Conservation (phyloP, 2,888 invertebrate species). For the Petrophora chlorosata region DNA sequence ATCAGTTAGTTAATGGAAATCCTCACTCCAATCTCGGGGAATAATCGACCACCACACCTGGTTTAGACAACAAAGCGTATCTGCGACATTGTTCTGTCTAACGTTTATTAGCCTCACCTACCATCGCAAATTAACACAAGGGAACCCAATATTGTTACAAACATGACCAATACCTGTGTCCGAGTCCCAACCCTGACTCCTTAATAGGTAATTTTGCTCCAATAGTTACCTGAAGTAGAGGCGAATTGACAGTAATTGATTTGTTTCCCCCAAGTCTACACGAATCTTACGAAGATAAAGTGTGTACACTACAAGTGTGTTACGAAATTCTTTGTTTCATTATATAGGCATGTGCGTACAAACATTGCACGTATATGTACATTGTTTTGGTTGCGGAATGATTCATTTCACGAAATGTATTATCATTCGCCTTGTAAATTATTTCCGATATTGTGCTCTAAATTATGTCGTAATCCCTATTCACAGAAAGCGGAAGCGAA, state of each 20-base stretch:
- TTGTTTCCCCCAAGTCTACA: conserved; percentile 44
- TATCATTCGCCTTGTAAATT: conserved; percentile 6
- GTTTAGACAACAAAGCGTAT: conserved; percentile 56
- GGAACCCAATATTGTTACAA: conserved; percentile 58
- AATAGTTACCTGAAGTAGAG: conserved; percentile 55
- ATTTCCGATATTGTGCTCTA: conserved; percentile 15
- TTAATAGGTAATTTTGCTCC: conserved; percentile 63
- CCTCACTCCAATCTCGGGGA: conserved; percentile 57
- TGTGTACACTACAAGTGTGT: conserved; percentile 36
- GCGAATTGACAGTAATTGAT: conserved; percentile 68
- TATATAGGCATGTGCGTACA: conserved; percentile 16
- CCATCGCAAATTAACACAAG: conserved; percentile 64
- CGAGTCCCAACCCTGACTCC: conserved; percentile 37
- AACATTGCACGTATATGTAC: not conserved
- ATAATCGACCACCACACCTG: conserved; percentile 65
- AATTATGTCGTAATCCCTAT: conserved; percentile 22
- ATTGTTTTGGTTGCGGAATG: not conserved
- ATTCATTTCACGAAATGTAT: conserved; percentile 3
- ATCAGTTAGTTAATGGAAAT: conserved; percentile 34
- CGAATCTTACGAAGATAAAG: conserved; percentile 24
- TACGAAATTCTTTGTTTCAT: conserved; percentile 32
- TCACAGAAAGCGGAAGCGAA: conserved; percentile 19
- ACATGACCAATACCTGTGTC: conserved; percentile 49
- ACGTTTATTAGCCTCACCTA: conserved; percentile 64
- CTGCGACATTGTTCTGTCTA: conserved; percentile 56